Percentiles rank a stretch among this genome's conserved stretches.
Conservation (phyloP, 2,797 vertebrate genomes). For the Rhabdomys pumilio region DNA sequence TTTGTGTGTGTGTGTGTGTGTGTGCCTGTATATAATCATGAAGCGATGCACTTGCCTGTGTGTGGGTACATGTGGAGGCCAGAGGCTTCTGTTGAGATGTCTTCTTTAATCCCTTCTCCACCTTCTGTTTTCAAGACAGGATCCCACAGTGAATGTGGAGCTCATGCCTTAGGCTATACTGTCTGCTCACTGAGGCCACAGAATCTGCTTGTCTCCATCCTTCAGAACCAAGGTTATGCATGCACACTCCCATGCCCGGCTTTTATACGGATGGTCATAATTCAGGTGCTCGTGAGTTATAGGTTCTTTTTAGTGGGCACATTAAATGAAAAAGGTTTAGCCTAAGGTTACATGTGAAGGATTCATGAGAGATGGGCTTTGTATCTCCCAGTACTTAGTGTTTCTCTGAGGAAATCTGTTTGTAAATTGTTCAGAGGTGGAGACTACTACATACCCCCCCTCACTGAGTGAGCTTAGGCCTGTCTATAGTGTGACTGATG, state of each 20-base stretch:
- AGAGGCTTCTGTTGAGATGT: neutral
- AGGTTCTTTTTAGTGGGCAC: constrained; percentile 48
- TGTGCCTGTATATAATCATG: neutral
- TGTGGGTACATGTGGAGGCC: neutral
- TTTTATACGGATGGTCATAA: neutral
- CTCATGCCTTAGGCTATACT: neutral
- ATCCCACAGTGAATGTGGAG: neutral
- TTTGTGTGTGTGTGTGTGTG: neutral
- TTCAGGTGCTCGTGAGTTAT: neutral
- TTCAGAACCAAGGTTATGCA: neutral
- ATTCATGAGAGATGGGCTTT: constrained; percentile 18
- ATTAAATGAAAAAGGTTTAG: constrained; percentile 10
- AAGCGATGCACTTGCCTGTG: neutral
- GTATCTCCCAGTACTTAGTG: neutral
- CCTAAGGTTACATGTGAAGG: constrained; percentile 15
- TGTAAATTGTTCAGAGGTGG: constrained; percentile 42
- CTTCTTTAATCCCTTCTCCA: neutral
- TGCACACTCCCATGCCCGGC: neutral
- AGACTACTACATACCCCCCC: neutral
- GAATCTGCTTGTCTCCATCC: neutral
- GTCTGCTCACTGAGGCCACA: neutral
- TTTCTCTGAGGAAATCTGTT: neutral
- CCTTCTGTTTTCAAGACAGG: neutral
- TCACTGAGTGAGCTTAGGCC: neutral
- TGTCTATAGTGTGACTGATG: neutral